Evolutionary conservation across 2,797 vertebrate genomes (phyloP).

Genomic region (Hydrophis major): DNA sequence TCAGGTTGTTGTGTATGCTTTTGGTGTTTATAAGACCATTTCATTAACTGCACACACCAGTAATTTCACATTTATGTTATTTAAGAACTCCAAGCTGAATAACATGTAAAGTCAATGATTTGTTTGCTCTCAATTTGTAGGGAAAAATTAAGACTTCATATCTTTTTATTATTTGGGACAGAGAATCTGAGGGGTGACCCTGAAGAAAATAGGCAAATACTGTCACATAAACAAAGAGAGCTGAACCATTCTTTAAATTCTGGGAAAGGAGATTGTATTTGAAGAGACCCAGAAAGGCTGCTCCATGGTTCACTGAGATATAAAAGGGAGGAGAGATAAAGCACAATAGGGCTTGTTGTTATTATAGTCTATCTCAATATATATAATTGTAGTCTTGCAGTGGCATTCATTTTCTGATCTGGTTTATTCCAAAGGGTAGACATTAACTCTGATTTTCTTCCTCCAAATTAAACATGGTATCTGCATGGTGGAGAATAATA

Average conservation of each 20-base stretch:
- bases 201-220: not conserved
- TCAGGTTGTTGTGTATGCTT: not conserved
- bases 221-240: not conserved
- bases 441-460: not conserved
- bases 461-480: not conserved
- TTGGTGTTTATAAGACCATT: not conserved
- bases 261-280: not conserved
- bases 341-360: not conserved
- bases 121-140: not conserved
- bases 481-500: not conserved
- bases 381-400: not conserved
- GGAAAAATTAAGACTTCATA: not conserved
- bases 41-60: not conserved
- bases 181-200: not conserved
- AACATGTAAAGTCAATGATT: not conserved
- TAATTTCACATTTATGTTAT: not conserved
- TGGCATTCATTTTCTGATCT: not conserved
- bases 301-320: not conserved
- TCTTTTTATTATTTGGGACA: not conserved
- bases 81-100: not conserved
- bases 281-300: not conserved
- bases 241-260: not conserved
- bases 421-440: not conserved
- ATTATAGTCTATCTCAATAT: not conserved
- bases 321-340: not conserved